phyloP scores from a whole-genome alignment of 2,888 invertebrate genomes.

The Hyposoter dolosus region DNA sequence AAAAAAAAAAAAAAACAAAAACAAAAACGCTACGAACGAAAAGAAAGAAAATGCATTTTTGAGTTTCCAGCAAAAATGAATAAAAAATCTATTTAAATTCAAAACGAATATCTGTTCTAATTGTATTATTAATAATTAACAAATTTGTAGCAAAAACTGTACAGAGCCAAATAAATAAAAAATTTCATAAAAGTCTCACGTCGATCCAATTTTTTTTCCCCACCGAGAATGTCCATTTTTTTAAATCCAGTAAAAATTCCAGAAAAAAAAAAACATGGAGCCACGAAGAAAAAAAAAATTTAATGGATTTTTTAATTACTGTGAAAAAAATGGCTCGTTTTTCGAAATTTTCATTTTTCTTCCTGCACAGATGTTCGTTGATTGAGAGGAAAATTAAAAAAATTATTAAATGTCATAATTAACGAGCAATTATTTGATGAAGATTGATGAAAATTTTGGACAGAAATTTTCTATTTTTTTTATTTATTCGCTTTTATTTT shows the following conservation, averaged over 20 bases:
- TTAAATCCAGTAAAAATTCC: neutral
- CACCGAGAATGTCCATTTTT: neutral
- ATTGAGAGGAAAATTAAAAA: too few relatives aligned
- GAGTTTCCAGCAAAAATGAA: slow-evolving; percentile 59
- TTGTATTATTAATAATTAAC: slow-evolving; percentile 67
- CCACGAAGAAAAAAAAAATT: too few relatives aligned
- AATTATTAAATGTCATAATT: too few relatives aligned
- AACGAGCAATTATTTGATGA: too few relatives aligned
- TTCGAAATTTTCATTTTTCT: too few relatives aligned
- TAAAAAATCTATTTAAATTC: slow-evolving; percentile 18
- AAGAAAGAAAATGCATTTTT: slow-evolving; percentile 37
- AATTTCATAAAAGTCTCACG: slow-evolving; percentile 76
- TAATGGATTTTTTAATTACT: too few relatives aligned
- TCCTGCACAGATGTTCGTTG: too few relatives aligned
- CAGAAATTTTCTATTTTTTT: too few relatives aligned
- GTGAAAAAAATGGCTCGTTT: too few relatives aligned
- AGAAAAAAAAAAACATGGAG: too few relatives aligned
- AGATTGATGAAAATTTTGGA: too few relatives aligned
- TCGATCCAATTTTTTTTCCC: neutral
- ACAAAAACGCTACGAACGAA: slow-evolving; percentile 67
- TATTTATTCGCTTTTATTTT: too few relatives aligned
- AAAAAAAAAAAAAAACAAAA: neutral
- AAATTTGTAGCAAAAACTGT: slow-evolving; percentile 77
- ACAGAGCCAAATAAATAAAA: slow-evolving; percentile 83
- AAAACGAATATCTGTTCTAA: slow-evolving; percentile 66